Percentiles rank a stretch among this genome's conserved stretches.
Conservation (phyloP, 1,140 invertebrate genomes). For the Agrypnia vestita region DNA sequence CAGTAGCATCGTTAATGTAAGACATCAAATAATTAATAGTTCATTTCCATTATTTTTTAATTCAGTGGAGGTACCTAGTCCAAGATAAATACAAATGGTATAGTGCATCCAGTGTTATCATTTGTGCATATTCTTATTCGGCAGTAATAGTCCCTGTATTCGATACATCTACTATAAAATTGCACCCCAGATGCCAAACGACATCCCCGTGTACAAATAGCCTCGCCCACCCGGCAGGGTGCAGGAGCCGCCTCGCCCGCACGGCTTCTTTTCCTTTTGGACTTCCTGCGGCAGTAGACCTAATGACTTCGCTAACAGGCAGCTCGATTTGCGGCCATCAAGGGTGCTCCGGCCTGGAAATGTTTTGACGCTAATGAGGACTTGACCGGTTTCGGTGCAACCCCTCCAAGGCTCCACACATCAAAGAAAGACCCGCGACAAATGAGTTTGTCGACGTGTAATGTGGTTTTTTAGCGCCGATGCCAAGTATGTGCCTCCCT, state of each 20-base stretch:
- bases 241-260: not conserved
- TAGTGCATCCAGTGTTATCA: too few species aligned
- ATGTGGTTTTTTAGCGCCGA: constrained; percentile 1
- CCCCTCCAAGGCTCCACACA: not conserved
- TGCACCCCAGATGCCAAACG: too few species aligned
- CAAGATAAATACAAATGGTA: too few species aligned
- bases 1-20: too few species aligned
- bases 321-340: not conserved
- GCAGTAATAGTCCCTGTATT: too few species aligned
- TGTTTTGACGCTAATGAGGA: constrained; percentile 28
- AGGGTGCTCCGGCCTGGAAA: not conserved
- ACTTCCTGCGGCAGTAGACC: not conserved
- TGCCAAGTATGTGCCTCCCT: too few species aligned
- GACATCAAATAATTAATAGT: too few species aligned
- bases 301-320: constrained; percentile 16
- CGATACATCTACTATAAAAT: too few species aligned
- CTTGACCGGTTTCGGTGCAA: constrained; percentile 14
- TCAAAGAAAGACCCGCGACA: constrained; percentile 18
- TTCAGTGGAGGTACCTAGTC: too few species aligned
- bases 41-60: too few species aligned
- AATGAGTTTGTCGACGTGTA: constrained; percentile 18
- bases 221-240: not conserved
- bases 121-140: too few species aligned
- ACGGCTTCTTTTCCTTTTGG: constrained; percentile 10
- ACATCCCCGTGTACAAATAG: not conserved